Evolutionary conservation across 2,797 vertebrate genomes (phyloP), one percentile per base, ranked within the genome.

Genomic region (Sebastes glaucus): DNA sequence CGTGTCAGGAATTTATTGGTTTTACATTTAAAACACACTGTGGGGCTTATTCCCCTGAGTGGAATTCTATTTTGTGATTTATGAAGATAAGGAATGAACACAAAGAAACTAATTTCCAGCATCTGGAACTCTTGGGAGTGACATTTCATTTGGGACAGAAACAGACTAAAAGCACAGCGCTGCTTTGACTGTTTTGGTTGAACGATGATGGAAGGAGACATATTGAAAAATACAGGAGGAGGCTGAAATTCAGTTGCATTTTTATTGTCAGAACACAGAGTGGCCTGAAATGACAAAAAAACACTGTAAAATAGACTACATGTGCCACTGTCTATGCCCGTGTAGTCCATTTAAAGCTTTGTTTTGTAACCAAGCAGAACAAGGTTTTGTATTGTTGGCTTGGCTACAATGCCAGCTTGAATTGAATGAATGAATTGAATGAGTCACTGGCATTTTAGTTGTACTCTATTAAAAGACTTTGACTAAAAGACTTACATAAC

Each of bases 1-100:
- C 49, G 56, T 77, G 87, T 88, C 73, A 71, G 82, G 82, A 90
- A 88, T 88, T 61, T 91, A 91, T 92, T 88, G 78, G 88, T 91
- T 90, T 91, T 85, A 82, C 79, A 77, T 92, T 90, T 88, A 87
- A 87, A 86, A 86, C 61, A 68, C 74, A 14, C 46, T 18, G 56
- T 32, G 68, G 74, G 55, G 57, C 67, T 22, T 28, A 66, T 70
- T 87, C 82, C 88, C 85, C 18, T 14, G 67, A 87, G 83, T 76
- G 69, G 78, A 76, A 84, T 84, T 74, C 59, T 83, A 49, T 80
- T 90, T 64, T 71, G 73, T 85, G 85, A 89, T 88, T 88, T 84
- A 83, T 79, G 80, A 88, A 84, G 81, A 85, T 73, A 82, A 81
- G 76, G 79, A 74, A 69, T 52, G 69, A 90, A 84, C 75, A 87